Evolutionary conservation across 2,888 invertebrate genomes (phyloP).

Genomic region (Strigamia crassipes): DNA sequence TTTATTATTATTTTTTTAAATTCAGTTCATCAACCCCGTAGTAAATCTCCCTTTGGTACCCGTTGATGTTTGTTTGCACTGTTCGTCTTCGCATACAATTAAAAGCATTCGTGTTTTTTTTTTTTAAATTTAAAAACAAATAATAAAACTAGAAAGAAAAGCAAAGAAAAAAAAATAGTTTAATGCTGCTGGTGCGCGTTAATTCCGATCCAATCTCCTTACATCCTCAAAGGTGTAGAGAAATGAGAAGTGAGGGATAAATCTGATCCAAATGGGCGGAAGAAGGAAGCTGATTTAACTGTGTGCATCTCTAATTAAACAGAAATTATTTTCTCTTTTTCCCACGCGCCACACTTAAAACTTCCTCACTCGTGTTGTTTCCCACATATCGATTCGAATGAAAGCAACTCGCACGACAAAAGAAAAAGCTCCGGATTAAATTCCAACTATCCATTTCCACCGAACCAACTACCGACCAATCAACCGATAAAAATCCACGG

Average conservation of each 20-base stretch:
- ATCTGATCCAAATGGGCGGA: conserved; percentile 42
- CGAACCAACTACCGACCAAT: not conserved
- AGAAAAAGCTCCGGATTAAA: conserved; percentile 16
- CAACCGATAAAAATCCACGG: not conserved
- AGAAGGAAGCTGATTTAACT: conserved; percentile 40
- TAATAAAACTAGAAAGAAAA: not conserved
- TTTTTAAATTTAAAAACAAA: not conserved
- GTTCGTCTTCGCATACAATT: not conserved
- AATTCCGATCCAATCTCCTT: conserved; percentile 14
- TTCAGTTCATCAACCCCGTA: not conserved
- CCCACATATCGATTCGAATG: conserved; percentile 6
- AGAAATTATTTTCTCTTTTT: conserved; percentile 41
- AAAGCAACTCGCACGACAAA: conserved; percentile 12
- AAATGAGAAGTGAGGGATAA: conserved; percentile 35
- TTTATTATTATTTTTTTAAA: not conserved
- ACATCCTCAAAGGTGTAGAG: conserved; percentile 34
- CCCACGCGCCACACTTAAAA: conserved; percentile 27
- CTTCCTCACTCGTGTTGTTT: conserved; percentile 37
- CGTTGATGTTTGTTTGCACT: not conserved
- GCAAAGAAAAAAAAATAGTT: not conserved
- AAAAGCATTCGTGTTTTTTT: not conserved
- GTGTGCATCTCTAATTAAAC: conserved; percentile 42
- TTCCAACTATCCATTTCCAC: conserved; percentile 18
- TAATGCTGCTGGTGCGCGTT: not conserved
- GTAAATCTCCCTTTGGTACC: not conserved